Base-by-base conservation (phyloP, 1,140 invertebrate genomes). In the Microplitis demolitor region DNA sequence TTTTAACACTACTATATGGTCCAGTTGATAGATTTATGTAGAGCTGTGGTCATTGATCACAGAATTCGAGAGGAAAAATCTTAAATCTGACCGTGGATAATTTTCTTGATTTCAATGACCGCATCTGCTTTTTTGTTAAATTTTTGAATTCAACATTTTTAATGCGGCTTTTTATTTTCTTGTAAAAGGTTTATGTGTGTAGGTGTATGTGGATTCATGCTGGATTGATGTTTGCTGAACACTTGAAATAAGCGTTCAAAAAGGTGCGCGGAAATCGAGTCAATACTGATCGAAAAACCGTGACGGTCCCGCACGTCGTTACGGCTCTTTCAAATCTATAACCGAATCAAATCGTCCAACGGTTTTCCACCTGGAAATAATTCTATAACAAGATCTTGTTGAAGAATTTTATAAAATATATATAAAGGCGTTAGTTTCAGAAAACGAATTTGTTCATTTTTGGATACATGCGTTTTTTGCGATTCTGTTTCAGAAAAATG, bases 261-360 rank as follows among this genome's bases (percentile, higher is more conserved):
- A 79, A 81, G 78, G 60, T 77, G 79, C 80, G 77, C 79, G 79
- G 74, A 81, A 81, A 80, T 81, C 77, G 74, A 24, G 24, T 81
- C 78, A 81, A 81, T 79, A 75, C 54, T 72, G 78, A 81, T 80
- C 70, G 61, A 50, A 79, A 72, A 76, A 72, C 79, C 80, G 78
- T 81, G 79, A 80, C 80, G 78, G 80, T 80, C 80, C 79, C 79
- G 79, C 79, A 62, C 73, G 79, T 80, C 75, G 71, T 72, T 70
- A 51, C 50, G 63, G 54, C 66, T 71, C 72, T 79, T 79, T 68
- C 39, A 45, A 45, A 76, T 68, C 31, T n/a, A 4, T 31, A 67
- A 80, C 78, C 80, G 79, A 79, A 76, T 78, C 79, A 78, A 80
- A 80, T 81, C 14, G 16, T 33, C 56, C 14, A 45, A 45, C 39